These are phyloP conservation scores for Donacobius atricapilla DNA, from an alignment of 2,113 vertebrate genomes.

Conservation along the genomic window DNA sequence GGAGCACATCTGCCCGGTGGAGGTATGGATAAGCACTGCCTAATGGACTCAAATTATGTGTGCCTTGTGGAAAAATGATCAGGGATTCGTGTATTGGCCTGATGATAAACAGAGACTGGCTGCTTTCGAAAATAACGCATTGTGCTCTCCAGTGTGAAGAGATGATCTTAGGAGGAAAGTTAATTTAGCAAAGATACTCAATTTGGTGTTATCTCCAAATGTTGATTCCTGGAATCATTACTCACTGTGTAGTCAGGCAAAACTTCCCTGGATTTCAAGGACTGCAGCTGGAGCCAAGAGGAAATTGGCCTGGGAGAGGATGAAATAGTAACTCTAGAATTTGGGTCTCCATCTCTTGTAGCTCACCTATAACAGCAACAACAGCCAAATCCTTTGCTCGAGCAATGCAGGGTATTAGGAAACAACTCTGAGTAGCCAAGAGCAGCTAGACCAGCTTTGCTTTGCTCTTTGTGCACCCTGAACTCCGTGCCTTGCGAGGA, in stretches of 20 bases:
- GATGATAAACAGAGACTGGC: background rate
- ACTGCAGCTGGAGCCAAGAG: conserved; percentile 37
- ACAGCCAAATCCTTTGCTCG: background rate
- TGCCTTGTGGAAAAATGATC: conserved; percentile 9
- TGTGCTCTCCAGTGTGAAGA: background rate
- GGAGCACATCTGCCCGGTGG: background rate
- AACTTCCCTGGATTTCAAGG: conserved; percentile 53
- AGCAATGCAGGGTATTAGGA: background rate
- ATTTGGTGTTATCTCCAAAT: conserved; percentile 43
- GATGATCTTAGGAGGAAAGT: conserved; percentile 42
- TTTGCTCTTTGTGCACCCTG: background rate
- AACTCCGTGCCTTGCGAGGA: conserved; percentile 19
- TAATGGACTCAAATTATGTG: conserved; percentile 33
- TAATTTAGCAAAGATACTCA: conserved; percentile 27
- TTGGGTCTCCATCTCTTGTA: background rate
- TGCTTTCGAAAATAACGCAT: background rate
- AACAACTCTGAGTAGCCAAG: background rate
- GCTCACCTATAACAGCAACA: conserved; percentile 4
- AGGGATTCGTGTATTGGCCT: background rate
- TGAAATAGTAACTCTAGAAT: conserved; percentile 34
- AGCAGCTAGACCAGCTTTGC: background rate
- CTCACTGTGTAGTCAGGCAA: conserved; percentile 32
- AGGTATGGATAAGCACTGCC: background rate
- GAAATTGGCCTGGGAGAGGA: conserved; percentile 36
- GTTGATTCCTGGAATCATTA: conserved; percentile 60